Percentiles rank a stretch among this genome's conserved stretches.
Conservation (phyloP, 2,888 invertebrate species). For the Syrphus vitripennis region DNA sequence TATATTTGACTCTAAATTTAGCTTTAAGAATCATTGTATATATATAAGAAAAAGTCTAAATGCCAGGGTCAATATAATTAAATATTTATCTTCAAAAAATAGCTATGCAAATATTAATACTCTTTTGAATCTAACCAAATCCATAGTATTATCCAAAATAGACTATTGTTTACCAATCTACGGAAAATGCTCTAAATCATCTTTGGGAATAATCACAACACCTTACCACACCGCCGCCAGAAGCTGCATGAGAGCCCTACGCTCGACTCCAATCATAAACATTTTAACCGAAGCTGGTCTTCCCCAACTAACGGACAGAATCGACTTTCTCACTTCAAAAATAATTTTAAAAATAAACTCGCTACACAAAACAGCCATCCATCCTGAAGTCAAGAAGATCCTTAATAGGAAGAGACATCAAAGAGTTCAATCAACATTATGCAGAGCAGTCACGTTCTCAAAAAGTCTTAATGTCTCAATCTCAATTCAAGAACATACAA, state of each 20-base stretch:
- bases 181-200: constrained; percentile 11
- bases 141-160: constrained; percentile 18
- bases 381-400: background rate
- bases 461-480: background rate
- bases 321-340: constrained; percentile 11
- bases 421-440: constrained; percentile 9
- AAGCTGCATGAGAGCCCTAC: constrained; percentile 10
- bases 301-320: constrained; percentile 10
- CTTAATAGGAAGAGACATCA: background rate
- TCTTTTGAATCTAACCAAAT: background rate
- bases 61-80: constrained; percentile 31
- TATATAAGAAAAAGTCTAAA: constrained; percentile 2
- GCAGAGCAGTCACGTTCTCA: background rate
- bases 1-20: background rate
- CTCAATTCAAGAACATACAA: background rate
- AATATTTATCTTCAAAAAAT: constrained; percentile 21
- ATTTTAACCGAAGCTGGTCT: constrained; percentile 25
- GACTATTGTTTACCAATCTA: constrained; percentile 33
- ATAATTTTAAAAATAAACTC: constrained; percentile 22
- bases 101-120: background rate
- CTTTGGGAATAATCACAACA: no score
- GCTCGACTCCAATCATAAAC: constrained; percentile 24
- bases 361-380: background rate
- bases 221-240: no score
- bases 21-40: constrained; percentile 3